A percentile compares a stretch with the other conserved stretches of the same genome.
Evolutionary conservation across 2,888 invertebrate species (phyloP).

Genomic region (Didymodactylos carnosus): DNA sequence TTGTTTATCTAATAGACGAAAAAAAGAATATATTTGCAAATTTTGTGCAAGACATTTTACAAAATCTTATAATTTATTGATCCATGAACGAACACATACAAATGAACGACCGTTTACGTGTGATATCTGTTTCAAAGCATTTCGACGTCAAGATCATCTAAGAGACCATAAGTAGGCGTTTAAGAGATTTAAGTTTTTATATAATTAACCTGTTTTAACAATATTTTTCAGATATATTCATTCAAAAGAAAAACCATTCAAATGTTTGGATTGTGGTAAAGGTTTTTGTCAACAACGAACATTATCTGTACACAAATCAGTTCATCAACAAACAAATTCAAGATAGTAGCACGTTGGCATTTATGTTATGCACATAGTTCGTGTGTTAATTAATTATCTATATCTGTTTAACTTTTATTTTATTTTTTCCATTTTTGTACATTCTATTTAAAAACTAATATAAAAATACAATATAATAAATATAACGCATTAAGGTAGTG

Average conservation of each 20-base stretch:
- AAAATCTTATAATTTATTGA: conserved; percentile 84
- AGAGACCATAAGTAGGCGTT: conserved; percentile 39
- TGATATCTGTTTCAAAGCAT: conserved; percentile 90
- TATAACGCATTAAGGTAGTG: too few relatives aligned
- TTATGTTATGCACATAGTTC: too few relatives aligned
- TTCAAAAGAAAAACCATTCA: conserved; percentile 92
- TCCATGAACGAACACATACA: conserved; percentile 90
- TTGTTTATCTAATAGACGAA: too few relatives aligned
- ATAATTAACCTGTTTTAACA: too few relatives aligned
- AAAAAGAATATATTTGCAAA: conserved; percentile 88
- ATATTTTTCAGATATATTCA: conserved; percentile 87
- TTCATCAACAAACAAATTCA: conserved; percentile 45
- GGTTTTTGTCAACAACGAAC: conserved; percentile 92
- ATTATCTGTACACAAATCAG: conserved; percentile 75
- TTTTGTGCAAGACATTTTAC: conserved; percentile 95
- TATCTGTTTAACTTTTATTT: too few relatives aligned
- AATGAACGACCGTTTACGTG: conserved; percentile 91
- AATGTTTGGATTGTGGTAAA: conserved; percentile 82
- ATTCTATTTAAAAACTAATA: too few relatives aligned
- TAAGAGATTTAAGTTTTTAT: too few relatives aligned
- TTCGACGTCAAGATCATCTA: conserved; percentile 69
- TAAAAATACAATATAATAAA: too few relatives aligned
- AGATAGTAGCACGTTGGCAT: too few relatives aligned
- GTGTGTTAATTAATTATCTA: too few relatives aligned
- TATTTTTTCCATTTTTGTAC: too few relatives aligned